These are phyloP conservation scores for Ophioderma brevispina DNA, from an alignment of 35 echinoderm and acorn worm genomes.

Conservation along the genomic window DNA sequence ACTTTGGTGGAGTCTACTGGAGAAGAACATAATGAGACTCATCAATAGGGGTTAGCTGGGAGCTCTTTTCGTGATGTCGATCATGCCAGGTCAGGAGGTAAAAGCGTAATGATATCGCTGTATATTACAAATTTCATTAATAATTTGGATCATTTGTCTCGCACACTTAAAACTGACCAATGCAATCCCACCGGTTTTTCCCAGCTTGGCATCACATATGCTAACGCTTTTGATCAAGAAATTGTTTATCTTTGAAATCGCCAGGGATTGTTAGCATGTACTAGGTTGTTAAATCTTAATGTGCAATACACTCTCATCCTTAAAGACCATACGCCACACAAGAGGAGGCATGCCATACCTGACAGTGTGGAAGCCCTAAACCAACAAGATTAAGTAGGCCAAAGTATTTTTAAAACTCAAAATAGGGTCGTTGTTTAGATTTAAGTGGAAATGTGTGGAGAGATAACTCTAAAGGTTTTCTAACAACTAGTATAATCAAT, in stretches of 20 bases:
- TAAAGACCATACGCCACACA: constrained; percentile 76
- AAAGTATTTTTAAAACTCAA: background rate
- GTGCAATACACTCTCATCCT: constrained; percentile 65
- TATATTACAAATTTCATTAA: no score
- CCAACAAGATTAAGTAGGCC: constrained; percentile 65
- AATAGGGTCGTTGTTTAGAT: no score
- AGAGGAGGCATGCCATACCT: constrained; percentile 89
- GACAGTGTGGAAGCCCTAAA: constrained; percentile 77
- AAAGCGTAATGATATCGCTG: background rate
- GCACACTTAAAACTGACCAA: no score
- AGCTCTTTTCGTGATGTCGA: constrained; percentile 68
- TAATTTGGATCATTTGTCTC: no score
- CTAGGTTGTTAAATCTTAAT: constrained; percentile 71
- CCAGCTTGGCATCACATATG: no score
- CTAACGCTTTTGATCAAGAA: no score
- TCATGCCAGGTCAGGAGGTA: constrained; percentile 69
- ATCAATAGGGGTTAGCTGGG: constrained; percentile 77
- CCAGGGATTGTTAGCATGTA: constrained; percentile 79
- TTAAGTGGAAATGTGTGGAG: no score
- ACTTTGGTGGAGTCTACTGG: constrained; percentile 57
- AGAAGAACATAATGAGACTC: constrained; percentile 74
- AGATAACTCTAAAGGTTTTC: background rate
- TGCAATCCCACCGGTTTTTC: no score
- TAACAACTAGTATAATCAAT: background rate
- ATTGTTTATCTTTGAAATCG: background rate